Evolutionary conservation across 2,888 invertebrate genomes (phyloP).

Genomic region (Drosophila nigritarsus): DNA sequence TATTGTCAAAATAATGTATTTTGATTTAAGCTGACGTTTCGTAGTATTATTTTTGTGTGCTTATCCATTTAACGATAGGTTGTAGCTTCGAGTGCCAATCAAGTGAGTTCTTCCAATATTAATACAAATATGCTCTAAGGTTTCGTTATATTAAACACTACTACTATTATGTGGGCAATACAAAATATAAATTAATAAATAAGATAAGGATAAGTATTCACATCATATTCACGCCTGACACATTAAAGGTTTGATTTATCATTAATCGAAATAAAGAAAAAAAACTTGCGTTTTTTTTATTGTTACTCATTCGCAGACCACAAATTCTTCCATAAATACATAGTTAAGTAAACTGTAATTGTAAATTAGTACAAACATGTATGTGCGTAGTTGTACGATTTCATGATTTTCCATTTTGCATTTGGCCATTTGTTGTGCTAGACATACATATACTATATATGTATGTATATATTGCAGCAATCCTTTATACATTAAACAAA

Average conservation of each 20-base stretch:
- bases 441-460: background rate
- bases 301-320: constrained; percentile 29
- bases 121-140: constrained; percentile 12
- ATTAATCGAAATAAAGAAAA: constrained; percentile 4
- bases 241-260: background rate
- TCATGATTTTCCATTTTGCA: constrained; percentile 5
- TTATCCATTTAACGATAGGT: constrained; percentile 39
- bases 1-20: constrained; percentile 22
- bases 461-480: background rate
- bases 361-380: constrained; percentile 1
- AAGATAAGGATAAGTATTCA: background rate
- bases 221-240: background rate
- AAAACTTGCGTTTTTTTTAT: constrained; percentile 2
- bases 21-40: constrained; percentile 18
- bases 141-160: constrained; percentile 18
- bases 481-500: constrained; percentile 22
- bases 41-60: constrained; percentile 59
- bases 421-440: constrained; percentile 33
- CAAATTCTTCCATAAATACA: constrained; percentile 4
- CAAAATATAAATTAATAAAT: constrained; percentile 1
- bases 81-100: constrained; percentile 73
- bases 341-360: background rate
- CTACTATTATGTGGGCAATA: background rate
- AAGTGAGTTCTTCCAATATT: constrained; percentile 66
- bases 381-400: constrained; percentile 14